A percentile compares a stretch with the other conserved stretches of the same genome.
These are phyloP conservation scores for Elephantulus edwardii DNA, from an alignment of 2,113 vertebrate species.

Conservation along the genomic window DNA sequence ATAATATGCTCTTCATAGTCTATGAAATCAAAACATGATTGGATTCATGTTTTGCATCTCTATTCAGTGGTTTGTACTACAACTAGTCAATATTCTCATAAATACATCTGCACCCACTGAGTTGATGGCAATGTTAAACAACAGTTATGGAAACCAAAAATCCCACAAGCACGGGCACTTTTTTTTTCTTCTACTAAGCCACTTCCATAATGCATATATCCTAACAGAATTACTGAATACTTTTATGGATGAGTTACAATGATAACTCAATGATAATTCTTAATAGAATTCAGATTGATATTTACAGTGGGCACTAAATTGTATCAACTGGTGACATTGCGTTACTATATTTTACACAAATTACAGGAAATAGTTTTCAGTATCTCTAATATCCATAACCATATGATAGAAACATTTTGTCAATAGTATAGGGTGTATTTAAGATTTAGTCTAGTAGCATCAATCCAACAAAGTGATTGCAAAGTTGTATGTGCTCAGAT, in stretches of 20 bases:
- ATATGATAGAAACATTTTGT: background rate
- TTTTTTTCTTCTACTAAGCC: background rate
- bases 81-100: background rate
- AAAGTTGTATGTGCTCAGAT: background rate
- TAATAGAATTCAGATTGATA: background rate
- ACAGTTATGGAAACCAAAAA: background rate
- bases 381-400: background rate
- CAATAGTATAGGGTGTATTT: background rate
- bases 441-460: background rate
- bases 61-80: background rate
- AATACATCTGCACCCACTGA: background rate
- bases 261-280: background rate
- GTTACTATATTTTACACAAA: background rate
- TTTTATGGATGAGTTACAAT: background rate
- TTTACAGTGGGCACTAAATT: background rate
- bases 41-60: background rate
- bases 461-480: background rate
- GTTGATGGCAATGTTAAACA: accelerated
- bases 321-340: background rate
- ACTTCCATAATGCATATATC: too few species aligned
- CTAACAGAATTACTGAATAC: background rate
- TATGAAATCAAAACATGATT: background rate
- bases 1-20: background rate
- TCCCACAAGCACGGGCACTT: background rate
- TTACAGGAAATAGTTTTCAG: background rate